A percentile compares a stretch with the other conserved stretches of the same genome.
These are phyloP conservation scores for Acrobasis consociella DNA, from an alignment of 2,888 invertebrate genomes.

Conservation along the genomic window DNA sequence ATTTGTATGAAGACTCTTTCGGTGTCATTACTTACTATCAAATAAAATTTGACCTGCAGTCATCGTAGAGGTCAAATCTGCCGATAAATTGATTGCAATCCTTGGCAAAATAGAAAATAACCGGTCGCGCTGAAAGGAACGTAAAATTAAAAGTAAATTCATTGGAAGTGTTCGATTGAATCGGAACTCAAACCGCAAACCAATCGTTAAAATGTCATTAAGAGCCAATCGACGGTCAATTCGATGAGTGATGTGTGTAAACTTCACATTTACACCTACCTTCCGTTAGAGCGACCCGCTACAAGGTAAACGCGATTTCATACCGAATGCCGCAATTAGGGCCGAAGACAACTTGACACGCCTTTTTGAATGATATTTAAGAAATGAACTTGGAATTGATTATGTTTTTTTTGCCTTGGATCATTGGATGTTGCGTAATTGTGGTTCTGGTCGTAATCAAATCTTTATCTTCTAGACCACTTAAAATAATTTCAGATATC, in stretches of 20 bases:
- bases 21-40: background rate
- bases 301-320: slow-evolving; percentile 21
- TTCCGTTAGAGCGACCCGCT: slow-evolving; percentile 4
- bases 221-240: slow-evolving; percentile 28
- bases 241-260: slow-evolving; percentile 18
- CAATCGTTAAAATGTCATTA: slow-evolving; percentile 48
- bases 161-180: slow-evolving; percentile 16
- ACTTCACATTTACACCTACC: slow-evolving; percentile 17
- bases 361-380: background rate
- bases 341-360: slow-evolving; percentile 10
- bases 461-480: no score
- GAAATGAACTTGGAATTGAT: background rate
- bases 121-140: slow-evolving; percentile 13
- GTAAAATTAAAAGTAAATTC: slow-evolving; percentile 9
- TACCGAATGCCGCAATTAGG: slow-evolving; percentile 14
- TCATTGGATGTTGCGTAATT: background rate
- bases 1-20: background rate
- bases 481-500: no score
- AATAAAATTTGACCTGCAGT: background rate
- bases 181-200: slow-evolving; percentile 30
- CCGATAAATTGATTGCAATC: background rate
- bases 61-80: background rate
- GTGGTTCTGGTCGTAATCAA: background rate
- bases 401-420: background rate
- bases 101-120: slow-evolving; percentile 6